Evolutionary conservation across 1,140 invertebrate species (phyloP).

Genomic region (Cyclargus thomasi): DNA sequence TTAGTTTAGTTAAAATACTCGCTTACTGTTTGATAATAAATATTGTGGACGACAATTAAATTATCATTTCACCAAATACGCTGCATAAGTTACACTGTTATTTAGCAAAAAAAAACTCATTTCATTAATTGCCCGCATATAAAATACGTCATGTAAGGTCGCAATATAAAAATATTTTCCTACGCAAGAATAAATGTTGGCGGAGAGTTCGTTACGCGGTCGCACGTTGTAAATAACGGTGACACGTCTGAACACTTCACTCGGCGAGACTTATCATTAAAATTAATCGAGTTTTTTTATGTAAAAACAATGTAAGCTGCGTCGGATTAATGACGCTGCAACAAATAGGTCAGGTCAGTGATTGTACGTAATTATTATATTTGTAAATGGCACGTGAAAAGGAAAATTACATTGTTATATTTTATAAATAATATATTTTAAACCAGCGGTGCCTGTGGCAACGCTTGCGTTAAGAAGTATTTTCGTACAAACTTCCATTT

Average conservation of each 20-base stretch:
- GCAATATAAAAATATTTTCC: conserved; percentile 17
- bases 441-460: too few species aligned
- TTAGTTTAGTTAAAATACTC: too few species aligned
- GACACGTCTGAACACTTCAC: conserved; percentile 28
- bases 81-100: too few species aligned
- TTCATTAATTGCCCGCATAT: conserved; percentile 4
- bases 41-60: too few species aligned
- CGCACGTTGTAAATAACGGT: conserved; percentile 29
- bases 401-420: too few species aligned
- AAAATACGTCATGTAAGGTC: background rate
- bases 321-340: background rate
- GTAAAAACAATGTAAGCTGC: background rate
- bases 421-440: too few species aligned
- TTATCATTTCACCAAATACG: too few species aligned
- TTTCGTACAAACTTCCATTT: too few species aligned
- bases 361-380: background rate
- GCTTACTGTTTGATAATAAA: too few species aligned
- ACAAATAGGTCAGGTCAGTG: background rate
- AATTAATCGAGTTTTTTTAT: conserved; percentile 26
- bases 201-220: conserved; percentile 29
- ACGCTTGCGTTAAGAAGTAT: too few species aligned
- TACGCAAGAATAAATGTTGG: conserved; percentile 26
- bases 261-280: conserved; percentile 30
- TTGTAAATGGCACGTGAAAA: background rate
- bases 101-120: background rate